Base-by-base conservation (phyloP, 2,113 vertebrate species). In the Ophthalmolycus amberensis region DNA sequence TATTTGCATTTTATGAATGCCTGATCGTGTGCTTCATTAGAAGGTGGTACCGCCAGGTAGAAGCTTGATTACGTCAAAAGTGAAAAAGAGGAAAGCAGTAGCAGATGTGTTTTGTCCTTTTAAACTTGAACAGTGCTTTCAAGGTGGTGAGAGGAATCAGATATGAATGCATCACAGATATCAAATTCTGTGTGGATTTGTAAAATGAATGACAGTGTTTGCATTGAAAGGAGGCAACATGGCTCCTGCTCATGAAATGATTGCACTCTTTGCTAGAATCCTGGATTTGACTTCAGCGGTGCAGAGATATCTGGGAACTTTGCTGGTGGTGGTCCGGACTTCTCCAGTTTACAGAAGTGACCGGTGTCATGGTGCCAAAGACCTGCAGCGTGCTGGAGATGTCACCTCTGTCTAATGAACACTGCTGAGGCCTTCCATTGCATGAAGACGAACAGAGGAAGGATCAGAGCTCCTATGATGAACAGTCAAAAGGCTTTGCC, bases 221-320 rank as follows among this genome's bases (percentile, higher is more conserved):
- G 25, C 27, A 9, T 29, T n/a, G 15, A 9, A 44, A 10, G 11
- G 54, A 32, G 5, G 20, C 22, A 40, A 18, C 9, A 60, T 9
- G 10, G 4, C 20, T 52, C 1, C n/a, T 37, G 12, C 9, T 20
- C 2, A 18, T 63, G 1, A 29, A 37, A 46, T 11, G 29, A 29
- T 20, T 29, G 5, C 0, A 16, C 7, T 62, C 22, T 64, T 63
- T 77, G 85, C 67, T 92, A 99, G 98, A 99, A 99, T 85, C 98
- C 98, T 92, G 98, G 97, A 81, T 99, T 99, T 95, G 98, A 99
- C 94, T 99, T 99, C 94, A 99, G 98, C 0, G 97, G 98, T 12
- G 98, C 98, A 92, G 97, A 99, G 94, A 99, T 99, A 83, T 98
- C 98, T 86, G 98, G 98, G 83, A 99, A 99, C 85, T 99, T 98